These are phyloP conservation scores for Dermatemys mawii DNA, from an alignment of 2,113 vertebrate species.

Conservation along the genomic window DNA sequence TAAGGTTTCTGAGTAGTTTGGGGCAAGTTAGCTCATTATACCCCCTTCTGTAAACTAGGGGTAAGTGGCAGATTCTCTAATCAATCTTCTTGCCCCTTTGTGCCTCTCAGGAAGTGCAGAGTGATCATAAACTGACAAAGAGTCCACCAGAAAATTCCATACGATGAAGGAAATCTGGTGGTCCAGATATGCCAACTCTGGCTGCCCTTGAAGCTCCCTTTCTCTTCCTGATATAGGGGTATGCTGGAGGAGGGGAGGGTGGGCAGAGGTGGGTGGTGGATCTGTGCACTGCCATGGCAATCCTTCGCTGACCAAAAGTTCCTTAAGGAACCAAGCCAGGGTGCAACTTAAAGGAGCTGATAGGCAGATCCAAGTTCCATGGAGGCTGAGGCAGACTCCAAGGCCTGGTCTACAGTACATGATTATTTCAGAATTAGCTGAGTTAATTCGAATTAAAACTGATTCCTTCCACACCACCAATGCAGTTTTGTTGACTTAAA, in stretches of 20 bases:
- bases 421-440: no score
- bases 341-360: neutral
- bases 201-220: neutral
- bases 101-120: neutral
- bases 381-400: neutral
- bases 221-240: neutral
- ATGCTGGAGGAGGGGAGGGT: neutral
- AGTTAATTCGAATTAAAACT: no score
- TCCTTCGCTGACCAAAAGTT: neutral
- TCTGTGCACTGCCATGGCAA: fast-evolving
- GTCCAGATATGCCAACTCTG: neutral
- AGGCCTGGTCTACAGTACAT: no score
- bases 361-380: neutral
- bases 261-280: neutral
- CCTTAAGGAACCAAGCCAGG: neutral
- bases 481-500: no score
- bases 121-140: neutral
- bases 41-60: neutral
- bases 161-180: neutral
- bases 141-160: neutral
- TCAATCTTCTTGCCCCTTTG: neutral
- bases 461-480: no score
- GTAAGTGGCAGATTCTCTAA: neutral
- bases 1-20: fast-evolving
- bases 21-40: neutral